Percentiles rank a stretch among this genome's conserved stretches.
These are phyloP conservation scores for Ectropis grisescens DNA, from an alignment of 1,140 invertebrate species.

Conservation along the genomic window DNA sequence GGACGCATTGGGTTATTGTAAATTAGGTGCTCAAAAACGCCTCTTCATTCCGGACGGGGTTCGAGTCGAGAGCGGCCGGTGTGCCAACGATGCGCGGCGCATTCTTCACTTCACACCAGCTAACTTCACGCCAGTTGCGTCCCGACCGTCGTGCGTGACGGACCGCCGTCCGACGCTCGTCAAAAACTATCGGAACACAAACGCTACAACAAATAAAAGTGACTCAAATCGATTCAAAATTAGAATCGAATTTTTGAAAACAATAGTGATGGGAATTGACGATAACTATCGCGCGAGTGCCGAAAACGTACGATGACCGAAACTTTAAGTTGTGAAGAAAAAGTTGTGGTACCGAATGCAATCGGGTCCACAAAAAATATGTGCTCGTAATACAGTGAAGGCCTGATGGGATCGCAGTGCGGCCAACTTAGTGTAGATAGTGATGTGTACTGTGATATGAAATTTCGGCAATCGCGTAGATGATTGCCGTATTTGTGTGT, in stretches of 20 bases:
- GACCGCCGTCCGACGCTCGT: slow-evolving; percentile 28
- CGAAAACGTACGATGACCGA: slow-evolving; percentile 45
- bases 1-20: slow-evolving; percentile 19
- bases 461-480: slow-evolving; percentile 54
- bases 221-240: slow-evolving; percentile 27
- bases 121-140: slow-evolving; percentile 59
- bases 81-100: slow-evolving; percentile 62
- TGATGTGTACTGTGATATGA: slow-evolving; percentile 63
- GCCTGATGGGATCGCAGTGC: slow-evolving; percentile 62
- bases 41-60: slow-evolving; percentile 34
- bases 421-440: slow-evolving; percentile 51
- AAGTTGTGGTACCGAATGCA: slow-evolving; percentile 54
- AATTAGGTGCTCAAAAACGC: slow-evolving; percentile 15
- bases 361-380: slow-evolving; percentile 48
- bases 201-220: slow-evolving; percentile 50
- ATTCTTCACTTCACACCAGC: slow-evolving; percentile 53
- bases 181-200: slow-evolving; percentile 50
- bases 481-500: slow-evolving; percentile 56
- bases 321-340: slow-evolving; percentile 50
- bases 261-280: slow-evolving; percentile 34
- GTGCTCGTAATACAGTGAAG: slow-evolving; percentile 53
- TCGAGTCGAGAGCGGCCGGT: slow-evolving; percentile 37
- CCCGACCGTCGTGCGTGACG: slow-evolving; percentile 28
- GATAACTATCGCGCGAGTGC: slow-evolving; percentile 10
- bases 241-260: slow-evolving; percentile 8